Percentiles rank a stretch among this genome's conserved stretches.
Conservation (phyloP, 1,140 invertebrate genomes). For the Lepidostoma basale region DNA sequence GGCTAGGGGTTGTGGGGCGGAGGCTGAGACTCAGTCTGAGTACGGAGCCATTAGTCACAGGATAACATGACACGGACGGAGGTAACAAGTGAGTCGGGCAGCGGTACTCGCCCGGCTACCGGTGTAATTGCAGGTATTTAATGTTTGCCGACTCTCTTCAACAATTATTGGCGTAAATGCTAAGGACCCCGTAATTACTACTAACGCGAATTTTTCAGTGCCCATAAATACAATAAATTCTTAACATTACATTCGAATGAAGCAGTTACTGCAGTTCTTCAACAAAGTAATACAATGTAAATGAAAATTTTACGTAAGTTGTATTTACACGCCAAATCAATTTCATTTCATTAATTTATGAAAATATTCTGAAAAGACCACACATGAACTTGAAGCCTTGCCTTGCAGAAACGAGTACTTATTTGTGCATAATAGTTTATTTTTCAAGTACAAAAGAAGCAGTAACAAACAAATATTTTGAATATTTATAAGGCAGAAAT, state of each 20-base stretch:
- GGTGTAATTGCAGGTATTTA: constrained; percentile 43
- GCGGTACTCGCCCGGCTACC: constrained; percentile 27
- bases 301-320: no score
- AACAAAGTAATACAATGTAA: no score
- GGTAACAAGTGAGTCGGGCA: constrained; percentile 40
- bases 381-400: no score
- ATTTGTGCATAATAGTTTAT: no score
- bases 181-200: constrained; percentile 41
- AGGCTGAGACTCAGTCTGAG: constrained; percentile 28
- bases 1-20: constrained; percentile 22
- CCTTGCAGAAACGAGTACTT: not conserved
- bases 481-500: constrained; percentile 1
- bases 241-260: no score
- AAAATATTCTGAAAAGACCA: no score
- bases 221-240: no score
- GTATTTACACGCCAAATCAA: no score
- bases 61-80: constrained; percentile 43
- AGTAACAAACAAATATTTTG: no score
- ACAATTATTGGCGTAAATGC: constrained; percentile 9
- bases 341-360: no score
- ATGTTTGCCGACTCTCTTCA: constrained; percentile 12
- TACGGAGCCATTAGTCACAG: constrained; percentile 43
- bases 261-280: no score
- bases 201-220: not conserved
- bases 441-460: no score